Evolutionary conservation across 2,797 vertebrate species (phyloP).

Genomic region (Bradypodion pumilum): DNA sequence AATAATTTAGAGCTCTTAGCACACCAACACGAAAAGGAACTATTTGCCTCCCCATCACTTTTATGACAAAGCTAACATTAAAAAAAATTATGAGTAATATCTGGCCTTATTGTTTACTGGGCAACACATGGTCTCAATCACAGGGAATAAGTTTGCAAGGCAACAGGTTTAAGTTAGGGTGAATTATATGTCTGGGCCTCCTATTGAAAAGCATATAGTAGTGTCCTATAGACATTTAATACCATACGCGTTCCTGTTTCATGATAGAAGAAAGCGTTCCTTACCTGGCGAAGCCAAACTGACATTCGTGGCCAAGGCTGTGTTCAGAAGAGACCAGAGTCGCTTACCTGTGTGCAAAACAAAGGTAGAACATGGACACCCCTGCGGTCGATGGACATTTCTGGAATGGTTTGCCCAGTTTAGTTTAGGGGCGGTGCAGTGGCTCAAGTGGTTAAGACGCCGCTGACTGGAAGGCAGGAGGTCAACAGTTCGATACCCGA

Average conservation of each 20-base stretch:
- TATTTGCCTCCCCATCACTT: conserved; percentile 63
- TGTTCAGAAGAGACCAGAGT: neutral
- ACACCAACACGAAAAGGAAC: conserved; percentile 59
- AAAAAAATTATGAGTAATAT: conserved; percentile 70
- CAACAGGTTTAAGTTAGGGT: conserved; percentile 52
- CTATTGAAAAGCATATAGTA: conserved; percentile 46
- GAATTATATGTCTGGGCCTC: conserved; percentile 63
- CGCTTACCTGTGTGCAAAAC: conserved; percentile 39
- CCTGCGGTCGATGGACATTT: neutral
- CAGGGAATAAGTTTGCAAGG: conserved; percentile 51
- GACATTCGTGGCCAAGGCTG: conserved; percentile 20
- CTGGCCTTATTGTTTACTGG: conserved; percentile 69
- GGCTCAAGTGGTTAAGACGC: too few species aligned
- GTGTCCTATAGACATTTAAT: conserved; percentile 19
- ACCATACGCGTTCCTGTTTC: conserved; percentile 47
- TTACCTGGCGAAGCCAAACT: conserved; percentile 43
- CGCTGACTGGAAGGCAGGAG: too few species aligned
- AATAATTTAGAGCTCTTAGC: conserved; percentile 73
- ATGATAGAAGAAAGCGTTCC: conserved; percentile 32
- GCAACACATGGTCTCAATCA: conserved; percentile 74
- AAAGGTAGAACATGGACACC: neutral
- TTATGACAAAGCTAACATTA: conserved; percentile 67
- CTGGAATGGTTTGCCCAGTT: neutral
- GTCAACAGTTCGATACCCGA: too few species aligned
- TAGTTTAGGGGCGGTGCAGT: too few species aligned